Percentiles rank a stretch among this genome's conserved stretches.
phyloP scores from a whole-genome alignment of 2,113 vertebrate species.

The Carassius auratus region DNA sequence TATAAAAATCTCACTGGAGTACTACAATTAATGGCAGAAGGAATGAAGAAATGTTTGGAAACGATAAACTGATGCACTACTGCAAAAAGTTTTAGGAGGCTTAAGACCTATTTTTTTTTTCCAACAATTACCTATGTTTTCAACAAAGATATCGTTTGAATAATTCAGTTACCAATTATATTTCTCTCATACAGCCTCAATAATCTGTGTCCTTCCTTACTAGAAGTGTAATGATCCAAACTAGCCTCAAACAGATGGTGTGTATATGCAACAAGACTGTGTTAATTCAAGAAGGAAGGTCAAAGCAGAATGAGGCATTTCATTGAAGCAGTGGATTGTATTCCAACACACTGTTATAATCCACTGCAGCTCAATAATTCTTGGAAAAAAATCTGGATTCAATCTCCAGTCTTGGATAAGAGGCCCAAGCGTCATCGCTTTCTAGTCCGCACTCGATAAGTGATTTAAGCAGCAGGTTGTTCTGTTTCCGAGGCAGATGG shows the following conservation, averaged over 20 bases:
- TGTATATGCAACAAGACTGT: too few species aligned
- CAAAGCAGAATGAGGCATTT: background rate
- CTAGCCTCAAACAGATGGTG: background rate
- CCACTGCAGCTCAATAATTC: background rate
- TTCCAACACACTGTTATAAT: background rate
- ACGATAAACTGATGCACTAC: too few species aligned
- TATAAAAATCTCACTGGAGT: too few species aligned
- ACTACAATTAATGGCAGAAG: too few species aligned
- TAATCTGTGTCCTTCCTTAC: too few species aligned
- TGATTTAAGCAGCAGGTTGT: constrained; percentile 39
- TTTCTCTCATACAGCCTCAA: background rate
- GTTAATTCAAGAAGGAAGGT: constrained; percentile 2
- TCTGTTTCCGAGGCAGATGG: constrained; percentile 47
- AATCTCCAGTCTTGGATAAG: background rate
- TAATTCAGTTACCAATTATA: background rate
- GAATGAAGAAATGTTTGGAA: too few species aligned
- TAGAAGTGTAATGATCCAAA: background rate
- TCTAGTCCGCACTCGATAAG: constrained; percentile 16
- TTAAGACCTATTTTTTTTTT: too few species aligned
- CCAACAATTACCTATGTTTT: too few species aligned
- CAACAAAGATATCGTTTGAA: background rate
- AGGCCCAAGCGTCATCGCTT: background rate
- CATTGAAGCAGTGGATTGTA: too few species aligned
- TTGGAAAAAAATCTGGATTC: background rate
- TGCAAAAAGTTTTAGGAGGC: too few species aligned